Conservation (phyloP, 2,797 vertebrate species). For the Pteropus rufus region DNA sequence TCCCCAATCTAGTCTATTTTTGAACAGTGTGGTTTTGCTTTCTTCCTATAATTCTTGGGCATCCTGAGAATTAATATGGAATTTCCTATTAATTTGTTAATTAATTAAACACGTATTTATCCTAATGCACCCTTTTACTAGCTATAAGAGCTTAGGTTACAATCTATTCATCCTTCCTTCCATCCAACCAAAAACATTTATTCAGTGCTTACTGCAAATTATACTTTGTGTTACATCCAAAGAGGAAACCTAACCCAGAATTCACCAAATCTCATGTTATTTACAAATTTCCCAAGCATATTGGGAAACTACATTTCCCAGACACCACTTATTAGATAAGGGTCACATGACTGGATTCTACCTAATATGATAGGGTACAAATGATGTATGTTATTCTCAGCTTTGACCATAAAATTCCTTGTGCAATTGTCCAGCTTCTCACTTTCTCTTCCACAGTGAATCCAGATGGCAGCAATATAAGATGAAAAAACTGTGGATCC, state of each 20-base stretch:
- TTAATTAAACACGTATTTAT: not conserved
- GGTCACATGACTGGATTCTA: not conserved
- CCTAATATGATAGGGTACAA: not conserved
- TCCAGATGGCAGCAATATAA: not conserved
- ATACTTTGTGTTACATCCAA: not conserved
- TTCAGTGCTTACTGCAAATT: not conserved
- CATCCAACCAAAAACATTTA: not conserved
- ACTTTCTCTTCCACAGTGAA: not conserved
- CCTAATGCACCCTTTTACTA: not conserved
- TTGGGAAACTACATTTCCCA: not conserved
- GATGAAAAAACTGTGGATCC: not conserved
- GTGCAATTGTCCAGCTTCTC: not conserved
- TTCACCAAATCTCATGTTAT: not conserved
- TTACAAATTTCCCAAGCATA: not conserved
- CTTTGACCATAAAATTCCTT: not conserved
- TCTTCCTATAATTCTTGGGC: constrained; percentile 23
- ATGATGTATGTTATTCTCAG: not conserved
- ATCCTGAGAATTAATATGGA: not conserved
- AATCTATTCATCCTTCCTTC: not conserved
- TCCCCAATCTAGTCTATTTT: not conserved
- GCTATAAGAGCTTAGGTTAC: not conserved
- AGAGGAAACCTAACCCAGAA: not conserved
- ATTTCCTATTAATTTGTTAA: not conserved
- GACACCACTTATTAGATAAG: not conserved
- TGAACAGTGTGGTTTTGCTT: not conserved